Base-by-base conservation (phyloP, 2,888 invertebrate species). In the Coremacera marginata region DNA sequence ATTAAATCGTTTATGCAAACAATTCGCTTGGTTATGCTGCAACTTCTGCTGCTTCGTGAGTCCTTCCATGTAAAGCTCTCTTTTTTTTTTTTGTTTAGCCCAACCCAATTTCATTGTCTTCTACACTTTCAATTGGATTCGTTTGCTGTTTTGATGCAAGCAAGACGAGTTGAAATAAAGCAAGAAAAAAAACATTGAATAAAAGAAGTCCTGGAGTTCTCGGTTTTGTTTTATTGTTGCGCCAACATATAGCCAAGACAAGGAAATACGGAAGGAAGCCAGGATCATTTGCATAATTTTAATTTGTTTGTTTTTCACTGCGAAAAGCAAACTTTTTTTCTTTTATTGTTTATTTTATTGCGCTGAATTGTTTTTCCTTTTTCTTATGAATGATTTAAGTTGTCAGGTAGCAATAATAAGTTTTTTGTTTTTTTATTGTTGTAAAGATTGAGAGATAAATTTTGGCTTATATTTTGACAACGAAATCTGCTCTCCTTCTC, bases 1-100 rank as follows among this genome's bases (percentile, higher is more conserved):
- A 87, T 87, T 87, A 87, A 87, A 87, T 88, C 88, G 87, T 86
- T 87, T 87, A 87, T 88, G 87, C 87, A 87, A 87, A 86, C 87
- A 82, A 80, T 82, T 79, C 81, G 80, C 80, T 82, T 80, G 81
- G 78, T 83, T 82, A 80, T 81, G 62, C 72, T 37, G 27, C 60
- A 49, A 60, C 62, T 34, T 52, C 55, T 7, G n/a, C 70, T 31
- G 51, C 55, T 55, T 5, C n/a, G 55, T 19, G 65, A 34, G 51
- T 68, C 68, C 22, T 68, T 49, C 19, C 11, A 51, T 7, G 25
- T 25, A 8, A 37, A 37, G 37, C 37, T 37, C 67, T 37, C 34
- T 16, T 5, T 16, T 19, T 49, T 67, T 67, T 8, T 5, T 16
- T 19, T 49, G 44, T 67, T 8, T 4, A 44, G 19, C 22, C 22